Conservation (phyloP, 2,113 vertebrate species). For the Oryzias curvinotus region DNA sequence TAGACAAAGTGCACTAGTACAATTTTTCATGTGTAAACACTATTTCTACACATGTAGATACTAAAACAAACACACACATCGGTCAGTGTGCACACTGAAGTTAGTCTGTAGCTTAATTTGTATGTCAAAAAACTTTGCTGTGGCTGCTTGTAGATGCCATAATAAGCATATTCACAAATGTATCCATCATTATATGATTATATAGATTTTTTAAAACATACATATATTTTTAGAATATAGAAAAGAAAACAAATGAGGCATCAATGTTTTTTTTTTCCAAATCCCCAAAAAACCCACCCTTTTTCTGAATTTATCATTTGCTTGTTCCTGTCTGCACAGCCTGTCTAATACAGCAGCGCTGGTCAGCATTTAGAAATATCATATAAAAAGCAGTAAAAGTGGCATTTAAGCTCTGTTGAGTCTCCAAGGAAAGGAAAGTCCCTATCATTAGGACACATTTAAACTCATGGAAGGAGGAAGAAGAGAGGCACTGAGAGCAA, state of each 20-base stretch:
- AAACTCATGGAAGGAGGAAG: constrained; percentile 25
- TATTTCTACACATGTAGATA: constrained; percentile 6
- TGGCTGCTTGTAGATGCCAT: constrained; percentile 20
- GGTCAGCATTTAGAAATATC: constrained; percentile 2
- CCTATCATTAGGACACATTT: constrained; percentile 66
- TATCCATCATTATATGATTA: constrained; percentile 34
- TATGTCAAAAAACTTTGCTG: constrained; percentile 11
- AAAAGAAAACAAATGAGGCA: no score
- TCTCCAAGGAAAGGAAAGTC: constrained; percentile 47
- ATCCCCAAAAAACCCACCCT: no score
- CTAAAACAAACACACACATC: constrained; percentile 7
- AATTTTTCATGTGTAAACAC: neutral
- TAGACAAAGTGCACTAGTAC: neutral
- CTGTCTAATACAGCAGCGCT: constrained; percentile 51
- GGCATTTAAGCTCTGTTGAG: constrained; percentile 74
- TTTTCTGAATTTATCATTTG: neutral
- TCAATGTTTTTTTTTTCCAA: no score
- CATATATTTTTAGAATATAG: no score
- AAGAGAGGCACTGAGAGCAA: constrained; percentile 28
- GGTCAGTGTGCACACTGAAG: neutral
- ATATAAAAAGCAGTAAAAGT: neutral
- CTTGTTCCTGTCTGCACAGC: constrained; percentile 46
- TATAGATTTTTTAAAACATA: constrained; percentile 8
- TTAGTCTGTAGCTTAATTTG: neutral
- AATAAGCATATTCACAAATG: constrained; percentile 8